Evolutionary conservation across 1,140 invertebrate genomes (phyloP).

Genomic region (Aricia agestis): DNA sequence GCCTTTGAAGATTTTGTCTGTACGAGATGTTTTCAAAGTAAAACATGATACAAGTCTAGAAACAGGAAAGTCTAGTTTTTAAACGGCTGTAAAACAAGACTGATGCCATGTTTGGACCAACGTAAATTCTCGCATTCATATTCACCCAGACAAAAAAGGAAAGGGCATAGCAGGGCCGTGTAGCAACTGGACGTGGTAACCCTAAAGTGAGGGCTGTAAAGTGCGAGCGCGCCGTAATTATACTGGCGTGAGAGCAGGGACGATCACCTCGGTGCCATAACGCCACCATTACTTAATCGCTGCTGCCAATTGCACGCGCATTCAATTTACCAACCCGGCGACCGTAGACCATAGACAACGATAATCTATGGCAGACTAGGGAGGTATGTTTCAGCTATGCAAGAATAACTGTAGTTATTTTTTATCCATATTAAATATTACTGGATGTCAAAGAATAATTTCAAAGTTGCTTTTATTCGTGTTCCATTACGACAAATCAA

Average conservation of each 20-base stretch:
- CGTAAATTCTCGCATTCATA: too few relatives aligned
- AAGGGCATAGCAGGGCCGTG: background rate
- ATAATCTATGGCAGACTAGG: background rate
- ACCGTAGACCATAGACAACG: background rate
- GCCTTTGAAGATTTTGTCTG: background rate
- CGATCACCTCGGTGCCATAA: constrained; percentile 59
- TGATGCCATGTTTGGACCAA: too few relatives aligned
- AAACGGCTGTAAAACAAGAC: too few relatives aligned
- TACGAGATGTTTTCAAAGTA: background rate
- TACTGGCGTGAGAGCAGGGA: constrained; percentile 57
- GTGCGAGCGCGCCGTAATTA: constrained; percentile 61
- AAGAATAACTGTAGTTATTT: background rate
- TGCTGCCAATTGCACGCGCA: constrained; percentile 40
- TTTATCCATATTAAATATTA: background rate
- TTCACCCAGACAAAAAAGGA: background rate
- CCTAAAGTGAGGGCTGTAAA: constrained; percentile 45
- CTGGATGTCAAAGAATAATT: background rate
- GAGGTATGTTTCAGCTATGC: too few relatives aligned
- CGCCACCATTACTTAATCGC: constrained; percentile 48
- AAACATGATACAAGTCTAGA: background rate
- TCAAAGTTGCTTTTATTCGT: background rate
- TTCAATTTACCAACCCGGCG: constrained; percentile 21
- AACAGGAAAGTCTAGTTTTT: background rate
- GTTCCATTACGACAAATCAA: background rate
- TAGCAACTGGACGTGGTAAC: constrained; percentile 1